Conservation (phyloP, 2,888 invertebrate genomes). For the Sarcophaga variegata region DNA sequence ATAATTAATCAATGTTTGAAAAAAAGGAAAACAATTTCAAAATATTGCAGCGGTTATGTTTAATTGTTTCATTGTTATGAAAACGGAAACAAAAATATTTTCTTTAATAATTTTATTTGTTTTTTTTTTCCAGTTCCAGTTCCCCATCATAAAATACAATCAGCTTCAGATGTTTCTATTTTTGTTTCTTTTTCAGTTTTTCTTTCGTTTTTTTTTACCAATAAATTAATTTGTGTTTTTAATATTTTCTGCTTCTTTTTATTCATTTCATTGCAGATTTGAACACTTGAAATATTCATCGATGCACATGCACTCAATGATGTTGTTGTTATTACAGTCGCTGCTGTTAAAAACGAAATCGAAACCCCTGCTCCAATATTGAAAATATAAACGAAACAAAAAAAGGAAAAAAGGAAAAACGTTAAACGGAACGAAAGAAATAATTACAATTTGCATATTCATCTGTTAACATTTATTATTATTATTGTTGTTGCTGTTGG, state of each 20-base stretch:
- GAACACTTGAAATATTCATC: constrained; percentile 54
- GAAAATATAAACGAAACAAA: neutral
- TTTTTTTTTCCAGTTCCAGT: neutral
- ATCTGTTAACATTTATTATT: constrained; percentile 72
- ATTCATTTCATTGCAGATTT: constrained; percentile 73
- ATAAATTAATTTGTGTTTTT: neutral
- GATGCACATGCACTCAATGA: constrained; percentile 12
- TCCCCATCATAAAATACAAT: constrained; percentile 51
- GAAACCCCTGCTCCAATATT: constrained; percentile 43
- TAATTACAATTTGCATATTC: constrained; percentile 76
- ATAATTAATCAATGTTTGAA: neutral
- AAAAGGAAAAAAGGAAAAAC: constrained; percentile 21
- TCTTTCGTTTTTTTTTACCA: neutral
- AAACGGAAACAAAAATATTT: no score
- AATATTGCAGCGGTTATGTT: no score
- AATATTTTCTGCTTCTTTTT: constrained; percentile 50
- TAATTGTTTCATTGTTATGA: no score
- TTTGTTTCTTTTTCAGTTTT: neutral
- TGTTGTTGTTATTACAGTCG: neutral
- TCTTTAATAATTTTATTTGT: no score
- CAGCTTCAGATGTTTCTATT: constrained; percentile 4
- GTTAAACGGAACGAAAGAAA: constrained; percentile 41
- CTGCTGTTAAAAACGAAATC: constrained; percentile 1
- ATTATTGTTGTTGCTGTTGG: constrained; percentile 24
- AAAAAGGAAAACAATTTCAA: neutral